Percentiles rank a stretch among this genome's conserved stretches.
Conservation (phyloP, 2,797 vertebrate species). For the Prionace glauca region DNA sequence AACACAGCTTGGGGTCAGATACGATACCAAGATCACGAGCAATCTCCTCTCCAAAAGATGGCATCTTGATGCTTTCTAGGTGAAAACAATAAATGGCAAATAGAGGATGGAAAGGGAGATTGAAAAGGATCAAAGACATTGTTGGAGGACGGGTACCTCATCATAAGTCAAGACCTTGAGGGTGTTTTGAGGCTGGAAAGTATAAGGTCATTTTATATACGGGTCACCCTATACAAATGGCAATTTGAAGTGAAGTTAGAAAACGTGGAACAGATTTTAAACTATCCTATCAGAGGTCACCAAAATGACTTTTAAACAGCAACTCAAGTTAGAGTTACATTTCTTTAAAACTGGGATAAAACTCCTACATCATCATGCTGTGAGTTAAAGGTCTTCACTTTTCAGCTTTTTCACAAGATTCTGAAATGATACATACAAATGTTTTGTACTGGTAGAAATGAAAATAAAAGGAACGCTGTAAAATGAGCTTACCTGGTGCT, state of each 20-base stretch:
- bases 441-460: background rate
- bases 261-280: background rate
- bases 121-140: too few relatives aligned
- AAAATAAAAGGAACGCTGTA: background rate
- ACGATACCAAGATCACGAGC: too few relatives aligned
- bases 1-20: too few relatives aligned
- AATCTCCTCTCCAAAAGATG: too few relatives aligned
- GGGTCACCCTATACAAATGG: background rate
- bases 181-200: background rate
- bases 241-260: background rate
- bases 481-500: conserved; percentile 67
- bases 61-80: too few relatives aligned
- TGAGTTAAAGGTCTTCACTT: background rate
- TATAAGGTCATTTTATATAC: background rate
- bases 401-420: background rate
- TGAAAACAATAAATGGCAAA: too few relatives aligned
- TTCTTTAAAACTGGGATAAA: background rate
- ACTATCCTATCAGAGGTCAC: background rate
- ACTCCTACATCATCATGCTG: background rate
- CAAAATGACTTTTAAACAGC: background rate
- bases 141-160: too few relatives aligned
- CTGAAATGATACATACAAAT: background rate
- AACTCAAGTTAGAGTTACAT: background rate
- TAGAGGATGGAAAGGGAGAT: too few relatives aligned
- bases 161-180: background rate